Conservation (phyloP, 2,113 vertebrate species). For the Chrysemys picta region DNA sequence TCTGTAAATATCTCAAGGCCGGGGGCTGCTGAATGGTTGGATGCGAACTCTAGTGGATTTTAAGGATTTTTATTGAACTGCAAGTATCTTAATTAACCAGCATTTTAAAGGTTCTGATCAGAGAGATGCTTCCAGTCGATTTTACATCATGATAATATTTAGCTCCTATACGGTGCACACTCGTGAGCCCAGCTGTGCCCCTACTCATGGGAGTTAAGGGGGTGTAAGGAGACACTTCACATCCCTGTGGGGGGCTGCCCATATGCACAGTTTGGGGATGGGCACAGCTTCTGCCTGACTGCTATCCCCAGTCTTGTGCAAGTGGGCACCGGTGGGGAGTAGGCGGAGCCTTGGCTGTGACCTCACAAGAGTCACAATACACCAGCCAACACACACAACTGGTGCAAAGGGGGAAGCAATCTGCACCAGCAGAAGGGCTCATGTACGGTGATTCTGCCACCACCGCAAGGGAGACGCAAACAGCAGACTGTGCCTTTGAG, state of each 20-base stretch:
- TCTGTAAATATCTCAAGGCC: background rate
- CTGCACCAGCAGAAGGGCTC: background rate
- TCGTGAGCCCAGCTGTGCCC: fast-evolving
- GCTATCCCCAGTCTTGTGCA: background rate
- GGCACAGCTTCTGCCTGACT: too few species aligned
- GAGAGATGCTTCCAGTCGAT: background rate
- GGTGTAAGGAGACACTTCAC: fast-evolving
- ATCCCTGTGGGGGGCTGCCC: fast-evolving
- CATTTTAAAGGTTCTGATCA: background rate
- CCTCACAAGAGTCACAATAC: background rate
- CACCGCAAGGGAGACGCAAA: background rate
- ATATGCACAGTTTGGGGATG: fast-evolving
- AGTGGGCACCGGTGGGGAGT: background rate
- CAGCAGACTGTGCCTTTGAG: fast-evolving
- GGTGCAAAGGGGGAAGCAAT: fast-evolving
- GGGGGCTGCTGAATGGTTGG: background rate
- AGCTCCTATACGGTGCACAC: fast-evolving
- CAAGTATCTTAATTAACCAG: background rate
- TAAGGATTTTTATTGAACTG: background rate
- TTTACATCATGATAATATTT: background rate
- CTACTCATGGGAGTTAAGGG: background rate
- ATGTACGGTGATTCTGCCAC: background rate
- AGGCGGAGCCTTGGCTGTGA: background rate
- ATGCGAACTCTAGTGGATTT: background rate
- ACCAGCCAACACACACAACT: background rate